These are phyloP conservation scores for Frankliniella fusca DNA, from an alignment of 2,888 invertebrate species.

Conservation along the genomic window DNA sequence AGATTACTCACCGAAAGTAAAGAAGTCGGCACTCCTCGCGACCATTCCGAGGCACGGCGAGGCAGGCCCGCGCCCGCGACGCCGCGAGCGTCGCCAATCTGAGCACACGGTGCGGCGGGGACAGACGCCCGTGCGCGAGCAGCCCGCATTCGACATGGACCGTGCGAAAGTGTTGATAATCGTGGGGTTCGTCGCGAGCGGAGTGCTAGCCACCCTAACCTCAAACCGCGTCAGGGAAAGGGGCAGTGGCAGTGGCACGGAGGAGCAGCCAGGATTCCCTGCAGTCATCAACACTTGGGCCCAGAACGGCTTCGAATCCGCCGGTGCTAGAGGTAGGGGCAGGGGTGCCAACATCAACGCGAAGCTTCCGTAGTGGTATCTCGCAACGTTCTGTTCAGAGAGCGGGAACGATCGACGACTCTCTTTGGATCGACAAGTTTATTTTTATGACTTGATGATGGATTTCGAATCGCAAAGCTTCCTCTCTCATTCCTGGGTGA, in stretches of 20 bases:
- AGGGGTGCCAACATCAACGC: not conserved
- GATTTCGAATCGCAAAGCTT: not conserved
- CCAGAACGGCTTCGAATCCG: not conserved
- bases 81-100: not conserved
- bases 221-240: not conserved
- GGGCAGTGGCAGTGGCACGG: not conserved
- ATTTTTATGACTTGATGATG: not conserved
- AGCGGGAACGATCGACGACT: not conserved
- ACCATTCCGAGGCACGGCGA: no score
- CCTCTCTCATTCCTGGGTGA: not conserved
- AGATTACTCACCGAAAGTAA: no score
- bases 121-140: not conserved
- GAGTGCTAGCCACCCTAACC: not conserved
- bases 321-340: not conserved
- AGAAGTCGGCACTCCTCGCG: no score
- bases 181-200: not conserved
- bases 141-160: not conserved
- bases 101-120: not conserved
- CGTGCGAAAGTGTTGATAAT: not conserved
- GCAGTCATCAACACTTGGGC: conserved; percentile 11
- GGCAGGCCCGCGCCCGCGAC: not conserved
- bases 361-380: not conserved
- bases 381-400: not conserved
- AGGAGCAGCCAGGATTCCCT: not conserved
- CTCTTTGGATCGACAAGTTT: no score